Conservation (phyloP, 2,113 vertebrate species). For the Columba livia region DNA sequence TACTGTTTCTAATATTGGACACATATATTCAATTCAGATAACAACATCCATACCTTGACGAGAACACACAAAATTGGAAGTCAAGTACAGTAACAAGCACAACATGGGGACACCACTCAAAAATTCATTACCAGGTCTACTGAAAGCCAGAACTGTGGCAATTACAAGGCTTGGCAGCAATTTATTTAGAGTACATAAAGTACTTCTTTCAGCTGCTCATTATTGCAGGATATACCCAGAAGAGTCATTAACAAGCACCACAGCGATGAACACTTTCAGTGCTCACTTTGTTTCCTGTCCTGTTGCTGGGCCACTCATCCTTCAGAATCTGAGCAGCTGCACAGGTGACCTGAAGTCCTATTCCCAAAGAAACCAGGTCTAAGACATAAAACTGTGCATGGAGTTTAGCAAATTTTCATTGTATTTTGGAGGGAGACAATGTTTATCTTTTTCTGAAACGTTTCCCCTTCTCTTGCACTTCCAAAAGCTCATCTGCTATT, state of each 20-base stretch:
- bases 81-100: conserved; percentile 13
- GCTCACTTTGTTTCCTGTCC: conserved; percentile 18
- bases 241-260: conserved; percentile 38
- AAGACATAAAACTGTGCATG: neutral
- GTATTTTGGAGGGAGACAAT: neutral
- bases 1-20: neutral
- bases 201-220: conserved; percentile 53
- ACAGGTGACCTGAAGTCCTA: neutral
- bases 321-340: neutral
- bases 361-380: neutral
- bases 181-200: conserved; percentile 38
- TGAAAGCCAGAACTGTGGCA: conserved; percentile 50
- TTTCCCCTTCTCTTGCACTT: neutral
- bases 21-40: neutral
- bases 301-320: neutral
- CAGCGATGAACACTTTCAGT: conserved; percentile 4
- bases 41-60: neutral
- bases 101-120: conserved; percentile 41
- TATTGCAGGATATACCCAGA: conserved; percentile 19
- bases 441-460: neutral
- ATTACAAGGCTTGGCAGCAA: conserved; percentile 46
- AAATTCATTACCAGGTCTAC: conserved; percentile 61
- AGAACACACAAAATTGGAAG: neutral
- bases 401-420: neutral
- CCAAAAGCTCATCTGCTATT: neutral